Base-by-base conservation (phyloP, 1,140 invertebrate genomes). In the Ridgeia piscesae region DNA sequence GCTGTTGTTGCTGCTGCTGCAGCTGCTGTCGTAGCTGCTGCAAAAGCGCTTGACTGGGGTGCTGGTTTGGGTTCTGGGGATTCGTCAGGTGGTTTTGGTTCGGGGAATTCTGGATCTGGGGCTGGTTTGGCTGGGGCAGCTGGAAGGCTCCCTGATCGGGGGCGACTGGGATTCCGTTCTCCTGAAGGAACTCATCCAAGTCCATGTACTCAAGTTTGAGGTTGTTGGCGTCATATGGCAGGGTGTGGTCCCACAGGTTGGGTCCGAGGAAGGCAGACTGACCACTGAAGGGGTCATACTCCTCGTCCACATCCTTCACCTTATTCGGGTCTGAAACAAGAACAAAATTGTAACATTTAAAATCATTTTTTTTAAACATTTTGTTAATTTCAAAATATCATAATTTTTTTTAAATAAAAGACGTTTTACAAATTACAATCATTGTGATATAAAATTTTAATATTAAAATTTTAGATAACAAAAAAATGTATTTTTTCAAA, bases 141-240 rank as follows among this genome's bases (percentile, higher is more conserved):
- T 17, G 89, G n/a, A 33, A 34, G 89, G n/a, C 35, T 9, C 48
- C 34, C 58, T 77, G 58, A 31, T 77, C 58, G 2, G 58, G 58
- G 58, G 58, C 34, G n/a, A 33, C 92, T 9, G 91, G 34, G 91
- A 92, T 33, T 93, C 98, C 98, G 96, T 98, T 99, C 96, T 99
- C 98, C 93, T 98, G 98, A 94, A 99, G 97, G 96, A 99, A 99
- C 96, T 99, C 98, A 96, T 99, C 98, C 96, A 99, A 96, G 96
- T 99, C 98, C 96, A 99, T 98, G 96, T 99, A 99, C 97, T 98
- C 97, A 94, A 98, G 98, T 97, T 99, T 99, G 97, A 99, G 98
- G 97, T 99, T 98, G 42, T 50, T 89, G 34, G 93, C 94, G 88
- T 93, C 92, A 33, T 89, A 88, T 21, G 98, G 97, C 94, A 98